Evolutionary conservation across 2,113 vertebrate species (phyloP), one percentile per base, ranked within the genome.

Genomic region (Odobenus rosmarus): DNA sequence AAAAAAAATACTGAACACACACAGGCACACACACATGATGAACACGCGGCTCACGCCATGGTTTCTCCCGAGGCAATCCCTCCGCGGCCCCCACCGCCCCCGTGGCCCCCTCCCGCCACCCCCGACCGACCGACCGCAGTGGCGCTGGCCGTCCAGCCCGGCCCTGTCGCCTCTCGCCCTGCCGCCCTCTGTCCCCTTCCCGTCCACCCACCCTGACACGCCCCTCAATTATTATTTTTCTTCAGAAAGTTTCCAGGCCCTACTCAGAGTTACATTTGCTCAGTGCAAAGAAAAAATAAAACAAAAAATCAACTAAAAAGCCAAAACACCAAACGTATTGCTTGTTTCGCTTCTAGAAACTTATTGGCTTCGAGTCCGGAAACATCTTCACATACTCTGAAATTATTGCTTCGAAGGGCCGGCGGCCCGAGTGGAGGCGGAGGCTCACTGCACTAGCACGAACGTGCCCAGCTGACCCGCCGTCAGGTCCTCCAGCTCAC

Each of bases 391-490:
- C 98, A 98, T 98, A 95, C 98, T 98, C 98, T 97, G 96, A 98
- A 97, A 97, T 98, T 99, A 99, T 99, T 99, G 99, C 99, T 99
- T 99, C 98, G 88, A 98, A 98, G 96, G 98, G 98, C 98, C 97
- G n/a, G 88, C 96, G 4, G 97, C 90, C 96, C 14, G 0, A 0
- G 49, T 72, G 2, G 3, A 64, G 0, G 67, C 67, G 59, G 95
- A 26, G 26, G 80, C 85, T 99, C 98, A 99, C 96, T 99, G 99
- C 91, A 99, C 99, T 98, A 99, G 99, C 94, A 99, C 99, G 0
- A 99, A 99, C 69, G 99, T 99, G 77, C 99, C 99, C 95, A 99
- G 98, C 98, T 99, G 98, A 77, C 96, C 79, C 49, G 98, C 79
- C 18, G 98, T 98, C 31, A 99, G 97, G 55, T 98, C 99, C 97